Percentiles rank a stretch among this genome's conserved stretches.
Conservation (phyloP, 2,888 invertebrate species). For the Coleophora flavipennella region DNA sequence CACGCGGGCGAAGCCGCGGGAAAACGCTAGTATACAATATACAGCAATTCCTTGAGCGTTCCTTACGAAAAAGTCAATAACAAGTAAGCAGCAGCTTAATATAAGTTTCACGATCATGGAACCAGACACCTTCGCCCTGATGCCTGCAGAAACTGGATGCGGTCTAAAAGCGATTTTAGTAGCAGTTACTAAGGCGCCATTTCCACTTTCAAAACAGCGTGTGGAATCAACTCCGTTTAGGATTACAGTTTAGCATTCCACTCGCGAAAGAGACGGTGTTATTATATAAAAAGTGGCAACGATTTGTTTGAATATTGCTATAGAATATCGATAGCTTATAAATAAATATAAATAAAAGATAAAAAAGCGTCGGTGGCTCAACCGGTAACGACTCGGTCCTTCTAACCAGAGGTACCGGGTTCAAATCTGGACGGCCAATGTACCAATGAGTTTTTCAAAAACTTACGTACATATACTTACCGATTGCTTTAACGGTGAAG, state of each 20-base stretch:
- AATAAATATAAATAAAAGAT: too few species aligned
- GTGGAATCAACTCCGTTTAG: constrained; percentile 29
- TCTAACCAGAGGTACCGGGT: too few species aligned
- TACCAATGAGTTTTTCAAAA: too few species aligned
- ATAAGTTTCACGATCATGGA: constrained; percentile 33
- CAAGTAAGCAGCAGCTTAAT: constrained; percentile 23
- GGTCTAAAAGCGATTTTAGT: constrained; percentile 42
- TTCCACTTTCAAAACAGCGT: constrained; percentile 31
- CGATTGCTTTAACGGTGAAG: too few species aligned
- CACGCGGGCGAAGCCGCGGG: too few species aligned
- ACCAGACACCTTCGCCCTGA: constrained; percentile 30
- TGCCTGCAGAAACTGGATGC: constrained; percentile 20
- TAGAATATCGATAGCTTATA: too few species aligned
- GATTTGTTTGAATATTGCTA: constrained; percentile 38
- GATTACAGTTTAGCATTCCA: constrained; percentile 42
- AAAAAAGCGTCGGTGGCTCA: too few species aligned
- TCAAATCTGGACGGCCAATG: too few species aligned
- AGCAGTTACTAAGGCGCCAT: constrained; percentile 41
- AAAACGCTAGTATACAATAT: constrained; percentile 8
- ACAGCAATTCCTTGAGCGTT: constrained; percentile 26
- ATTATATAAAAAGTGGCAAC: constrained; percentile 35
- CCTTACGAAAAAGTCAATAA: constrained; percentile 31
- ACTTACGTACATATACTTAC: too few species aligned
- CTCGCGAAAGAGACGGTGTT: constrained; percentile 39
- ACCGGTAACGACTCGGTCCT: too few species aligned